A percentile compares a stretch with the other conserved stretches of the same genome.
Evolutionary conservation across 2,797 vertebrate genomes (phyloP).

Genomic region (Poeciliopsis turneri): DNA sequence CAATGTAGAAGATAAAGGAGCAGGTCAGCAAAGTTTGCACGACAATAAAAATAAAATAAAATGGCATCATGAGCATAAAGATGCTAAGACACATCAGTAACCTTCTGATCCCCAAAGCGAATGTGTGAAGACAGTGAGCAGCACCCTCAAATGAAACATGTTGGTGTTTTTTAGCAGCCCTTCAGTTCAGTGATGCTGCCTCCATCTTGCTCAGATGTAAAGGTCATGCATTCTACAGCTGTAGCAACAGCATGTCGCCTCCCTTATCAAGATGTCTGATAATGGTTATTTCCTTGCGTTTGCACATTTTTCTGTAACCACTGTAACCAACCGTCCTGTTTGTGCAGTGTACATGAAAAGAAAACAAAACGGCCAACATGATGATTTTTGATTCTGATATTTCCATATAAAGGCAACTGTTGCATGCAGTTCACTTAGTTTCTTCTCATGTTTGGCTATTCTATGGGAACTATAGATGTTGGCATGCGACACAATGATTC

Average conservation of each 20-base stretch:
- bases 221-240: slow-evolving; percentile 1
- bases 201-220: slow-evolving; percentile 1
- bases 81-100: not conserved
- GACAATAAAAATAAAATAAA: not conserved
- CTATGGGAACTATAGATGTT: not conserved
- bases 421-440: not conserved
- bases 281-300: slow-evolving; percentile 23
- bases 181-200: not conserved
- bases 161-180: not conserved
- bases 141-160: not conserved
- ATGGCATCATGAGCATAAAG: not conserved
- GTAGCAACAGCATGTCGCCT: not conserved
- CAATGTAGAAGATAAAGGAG: not conserved
- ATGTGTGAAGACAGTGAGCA: not conserved
- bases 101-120: not conserved
- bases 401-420: not conserved
- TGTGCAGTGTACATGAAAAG: slow-evolving; percentile 19
- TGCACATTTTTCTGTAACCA: slow-evolving; percentile 34
- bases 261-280: slow-evolving; percentile 62
- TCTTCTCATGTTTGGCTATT: not conserved
- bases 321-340: slow-evolving; percentile 33
- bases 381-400: not conserved
- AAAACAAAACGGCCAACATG: not conserved
- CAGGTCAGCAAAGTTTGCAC: not conserved
- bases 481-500: not conserved